Percentiles rank a stretch among this genome's conserved stretches.
phyloP scores from a whole-genome alignment of 2,797 vertebrate genomes.

The Threskiornis aethiopicus region DNA sequence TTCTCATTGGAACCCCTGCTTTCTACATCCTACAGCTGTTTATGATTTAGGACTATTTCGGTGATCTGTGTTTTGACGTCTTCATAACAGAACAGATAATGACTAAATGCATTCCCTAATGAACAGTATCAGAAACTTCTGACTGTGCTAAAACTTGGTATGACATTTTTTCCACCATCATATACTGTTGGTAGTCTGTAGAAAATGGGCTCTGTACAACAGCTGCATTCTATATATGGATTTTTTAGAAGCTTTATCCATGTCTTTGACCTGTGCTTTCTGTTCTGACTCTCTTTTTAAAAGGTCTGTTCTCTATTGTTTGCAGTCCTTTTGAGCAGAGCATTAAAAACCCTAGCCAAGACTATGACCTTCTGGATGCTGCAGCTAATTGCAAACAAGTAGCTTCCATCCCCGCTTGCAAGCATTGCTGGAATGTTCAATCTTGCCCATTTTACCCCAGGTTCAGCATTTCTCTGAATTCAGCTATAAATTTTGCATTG shows the following conservation, averaged over 20 bases:
- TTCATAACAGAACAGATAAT: background rate
- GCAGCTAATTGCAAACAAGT: constrained; percentile 51
- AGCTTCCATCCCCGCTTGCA: background rate
- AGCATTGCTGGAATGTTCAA: background rate
- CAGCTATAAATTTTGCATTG: constrained; percentile 60
- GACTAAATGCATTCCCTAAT: constrained; percentile 19
- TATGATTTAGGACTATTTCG: constrained; percentile 10
- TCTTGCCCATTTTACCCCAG: constrained; percentile 34
- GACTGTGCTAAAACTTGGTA: background rate
- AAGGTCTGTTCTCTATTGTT: constrained; percentile 11
- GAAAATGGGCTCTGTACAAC: background rate
- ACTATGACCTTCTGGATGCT: constrained; percentile 46
- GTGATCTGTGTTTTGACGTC: constrained; percentile 5
- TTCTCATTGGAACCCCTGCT: background rate
- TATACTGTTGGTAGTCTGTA: background rate
- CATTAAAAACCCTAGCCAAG: constrained; percentile 30
- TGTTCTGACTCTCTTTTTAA: constrained; percentile 2
- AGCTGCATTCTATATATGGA: constrained; percentile 1
- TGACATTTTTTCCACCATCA: background rate
- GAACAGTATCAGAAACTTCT: constrained; percentile 15
- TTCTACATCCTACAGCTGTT: constrained; percentile 25
- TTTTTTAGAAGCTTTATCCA: constrained; percentile 30
- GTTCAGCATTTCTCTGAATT: constrained; percentile 52
- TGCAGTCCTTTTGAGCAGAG: background rate
- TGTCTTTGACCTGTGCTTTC: background rate